These are phyloP conservation scores for Marronus borbonicus DNA, from an alignment of 2,888 invertebrate species.

Conservation along the genomic window DNA sequence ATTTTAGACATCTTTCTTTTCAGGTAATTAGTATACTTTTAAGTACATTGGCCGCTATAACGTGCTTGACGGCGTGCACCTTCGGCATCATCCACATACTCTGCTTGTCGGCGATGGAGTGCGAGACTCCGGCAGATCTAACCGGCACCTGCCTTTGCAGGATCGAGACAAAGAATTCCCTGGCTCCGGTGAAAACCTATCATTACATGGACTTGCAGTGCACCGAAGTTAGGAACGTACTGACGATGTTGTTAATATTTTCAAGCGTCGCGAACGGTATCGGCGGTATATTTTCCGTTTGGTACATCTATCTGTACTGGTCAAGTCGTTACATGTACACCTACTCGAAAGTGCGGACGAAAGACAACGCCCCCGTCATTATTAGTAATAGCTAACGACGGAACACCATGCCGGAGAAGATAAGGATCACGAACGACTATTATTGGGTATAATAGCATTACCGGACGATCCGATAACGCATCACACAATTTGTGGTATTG, in stretches of 20 bases:
- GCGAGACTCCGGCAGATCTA: constrained; percentile 66
- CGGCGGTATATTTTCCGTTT: constrained; percentile 66
- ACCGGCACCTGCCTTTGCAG: constrained; percentile 69
- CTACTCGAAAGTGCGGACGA: constrained; percentile 66
- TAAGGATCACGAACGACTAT: background rate
- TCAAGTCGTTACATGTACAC: constrained; percentile 67
- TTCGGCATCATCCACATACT: constrained; percentile 69
- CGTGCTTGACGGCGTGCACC: constrained; percentile 67
- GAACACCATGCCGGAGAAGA: background rate
- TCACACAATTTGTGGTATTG: background rate
- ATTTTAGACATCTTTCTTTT: constrained; percentile 54
- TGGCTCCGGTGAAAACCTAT: constrained; percentile 61
- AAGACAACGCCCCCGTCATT: constrained; percentile 61
- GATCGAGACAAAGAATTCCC: constrained; percentile 55
- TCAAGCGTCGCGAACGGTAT: constrained; percentile 67
- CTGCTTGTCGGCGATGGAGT: constrained; percentile 67
- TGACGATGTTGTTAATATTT: constrained; percentile 67
- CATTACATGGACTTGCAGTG: constrained; percentile 71
- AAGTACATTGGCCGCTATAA: constrained; percentile 66
- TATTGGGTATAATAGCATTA: background rate
- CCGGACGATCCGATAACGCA: background rate
- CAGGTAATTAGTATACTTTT: constrained; percentile 69
- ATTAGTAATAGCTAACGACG: constrained; percentile 53
- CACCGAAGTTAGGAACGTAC: constrained; percentile 68
- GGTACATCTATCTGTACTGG: constrained; percentile 71